Evolutionary conservation across 1,140 invertebrate species (phyloP).

Genomic region (Eueides isabella): DNA sequence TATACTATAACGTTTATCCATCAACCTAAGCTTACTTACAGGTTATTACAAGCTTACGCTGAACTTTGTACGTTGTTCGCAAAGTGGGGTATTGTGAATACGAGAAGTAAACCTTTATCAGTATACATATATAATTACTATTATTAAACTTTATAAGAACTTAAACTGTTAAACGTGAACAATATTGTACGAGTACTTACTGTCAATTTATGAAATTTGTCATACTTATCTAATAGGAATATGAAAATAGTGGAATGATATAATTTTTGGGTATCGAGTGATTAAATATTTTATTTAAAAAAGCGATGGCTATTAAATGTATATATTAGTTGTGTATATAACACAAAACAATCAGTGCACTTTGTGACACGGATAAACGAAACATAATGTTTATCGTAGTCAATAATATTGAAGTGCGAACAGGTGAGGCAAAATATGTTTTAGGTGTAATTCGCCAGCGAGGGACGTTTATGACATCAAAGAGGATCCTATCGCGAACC

Average conservation of each 20-base stretch:
- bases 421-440: conserved; percentile 41
- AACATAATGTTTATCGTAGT: conserved; percentile 36
- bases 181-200: neutral
- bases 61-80: conserved; percentile 33
- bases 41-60: conserved; percentile 35
- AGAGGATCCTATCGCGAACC: conserved; percentile 56
- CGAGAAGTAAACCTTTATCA: conserved; percentile 24
- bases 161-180: neutral
- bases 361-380: neutral
- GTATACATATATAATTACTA: conserved; percentile 6
- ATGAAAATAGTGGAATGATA: no score
- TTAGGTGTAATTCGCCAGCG: conserved; percentile 42
- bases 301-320: no score
- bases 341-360: neutral
- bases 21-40: conserved; percentile 37
- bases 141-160: conserved; percentile 5
- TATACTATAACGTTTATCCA: conserved; percentile 33
- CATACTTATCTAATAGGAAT: no score
- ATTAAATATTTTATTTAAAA: no score
- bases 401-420: conserved; percentile 41
- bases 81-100: conserved; percentile 27
- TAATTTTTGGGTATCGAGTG: no score
- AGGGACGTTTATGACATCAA: conserved; percentile 57
- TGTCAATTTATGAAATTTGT: neutral
- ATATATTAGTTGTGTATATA: no score